These are phyloP conservation scores for Boloria selene DNA, from an alignment of 2,888 invertebrate genomes.

Conservation along the genomic window DNA sequence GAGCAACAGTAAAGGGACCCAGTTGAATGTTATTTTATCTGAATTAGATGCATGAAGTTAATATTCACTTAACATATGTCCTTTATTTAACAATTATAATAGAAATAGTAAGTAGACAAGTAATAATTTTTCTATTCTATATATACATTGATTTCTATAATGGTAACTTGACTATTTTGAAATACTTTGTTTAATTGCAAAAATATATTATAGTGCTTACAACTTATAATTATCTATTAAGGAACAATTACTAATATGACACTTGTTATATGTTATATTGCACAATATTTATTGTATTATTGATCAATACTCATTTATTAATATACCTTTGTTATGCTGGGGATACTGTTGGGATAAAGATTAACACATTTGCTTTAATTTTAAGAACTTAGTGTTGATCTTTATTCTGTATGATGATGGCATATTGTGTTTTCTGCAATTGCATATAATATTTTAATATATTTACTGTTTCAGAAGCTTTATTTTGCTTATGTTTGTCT, in stretches of 20 bases:
- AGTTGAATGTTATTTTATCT: not conserved
- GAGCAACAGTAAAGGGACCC: not conserved
- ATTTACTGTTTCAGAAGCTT: too few relatives aligned
- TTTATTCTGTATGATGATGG: slow-evolving; percentile 50
- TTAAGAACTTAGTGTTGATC: slow-evolving; percentile 44
- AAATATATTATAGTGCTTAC: too few relatives aligned
- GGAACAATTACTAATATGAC: too few relatives aligned
- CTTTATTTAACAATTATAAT: too few relatives aligned
- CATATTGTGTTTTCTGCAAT: slow-evolving; percentile 50
- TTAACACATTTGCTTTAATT: slow-evolving; percentile 42
- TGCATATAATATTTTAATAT: not conserved
- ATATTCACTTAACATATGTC: too few relatives aligned
- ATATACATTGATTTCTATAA: too few relatives aligned
- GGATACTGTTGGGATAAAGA: slow-evolving; percentile 55
- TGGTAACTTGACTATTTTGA: too few relatives aligned
- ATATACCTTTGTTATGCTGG: slow-evolving; percentile 35
- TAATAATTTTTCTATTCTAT: too few relatives aligned
- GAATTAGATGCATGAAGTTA: too few relatives aligned
- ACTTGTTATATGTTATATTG: not conserved
- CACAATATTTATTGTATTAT: not conserved
- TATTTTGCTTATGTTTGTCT: too few relatives aligned
- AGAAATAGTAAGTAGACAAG: too few relatives aligned
- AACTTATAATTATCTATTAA: not conserved
- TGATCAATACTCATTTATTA: slow-evolving; percentile 25
- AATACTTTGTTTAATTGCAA: too few relatives aligned